These are phyloP conservation scores for Tauraco hartlaubi DNA, from an alignment of 2,797 vertebrate species.

Conservation along the genomic window DNA sequence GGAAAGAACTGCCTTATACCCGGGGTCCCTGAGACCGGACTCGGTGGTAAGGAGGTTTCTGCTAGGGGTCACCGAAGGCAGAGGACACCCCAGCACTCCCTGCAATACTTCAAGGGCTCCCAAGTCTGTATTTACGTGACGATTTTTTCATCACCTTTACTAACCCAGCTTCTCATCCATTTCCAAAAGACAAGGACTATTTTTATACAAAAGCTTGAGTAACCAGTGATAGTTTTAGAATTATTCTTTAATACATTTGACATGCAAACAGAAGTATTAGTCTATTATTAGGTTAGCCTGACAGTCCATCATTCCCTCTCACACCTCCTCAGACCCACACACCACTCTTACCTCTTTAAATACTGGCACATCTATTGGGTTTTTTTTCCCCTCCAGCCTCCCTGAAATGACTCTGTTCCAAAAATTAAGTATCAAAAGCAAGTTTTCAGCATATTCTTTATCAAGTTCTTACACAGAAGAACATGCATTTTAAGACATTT, in stretches of 20 bases:
- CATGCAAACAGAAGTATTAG: background rate
- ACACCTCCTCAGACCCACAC: background rate
- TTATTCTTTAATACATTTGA: background rate
- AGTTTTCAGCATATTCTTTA: background rate
- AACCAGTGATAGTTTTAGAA: background rate
- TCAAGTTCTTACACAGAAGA: background rate
- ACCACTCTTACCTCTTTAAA: background rate
- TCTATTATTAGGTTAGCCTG: conserved; percentile 2
- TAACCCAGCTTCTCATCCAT: background rate
- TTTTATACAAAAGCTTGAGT: background rate
- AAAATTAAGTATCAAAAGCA: background rate
- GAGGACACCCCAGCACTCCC: background rate
- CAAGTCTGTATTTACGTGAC: background rate
- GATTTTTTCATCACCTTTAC: background rate
- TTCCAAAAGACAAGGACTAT: background rate
- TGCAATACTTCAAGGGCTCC: background rate
- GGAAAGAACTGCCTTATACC: background rate
- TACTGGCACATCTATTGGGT: background rate
- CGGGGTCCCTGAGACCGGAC: background rate
- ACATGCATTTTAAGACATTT: background rate
- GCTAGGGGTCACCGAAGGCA: background rate
- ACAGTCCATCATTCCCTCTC: background rate
- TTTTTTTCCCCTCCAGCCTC: background rate
- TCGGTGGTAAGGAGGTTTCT: background rate
- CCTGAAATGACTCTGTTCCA: background rate